Percentiles rank a stretch among this genome's conserved stretches.
phyloP scores from a whole-genome alignment of 2,113 vertebrate species.

The Eretmochelys imbricata region DNA sequence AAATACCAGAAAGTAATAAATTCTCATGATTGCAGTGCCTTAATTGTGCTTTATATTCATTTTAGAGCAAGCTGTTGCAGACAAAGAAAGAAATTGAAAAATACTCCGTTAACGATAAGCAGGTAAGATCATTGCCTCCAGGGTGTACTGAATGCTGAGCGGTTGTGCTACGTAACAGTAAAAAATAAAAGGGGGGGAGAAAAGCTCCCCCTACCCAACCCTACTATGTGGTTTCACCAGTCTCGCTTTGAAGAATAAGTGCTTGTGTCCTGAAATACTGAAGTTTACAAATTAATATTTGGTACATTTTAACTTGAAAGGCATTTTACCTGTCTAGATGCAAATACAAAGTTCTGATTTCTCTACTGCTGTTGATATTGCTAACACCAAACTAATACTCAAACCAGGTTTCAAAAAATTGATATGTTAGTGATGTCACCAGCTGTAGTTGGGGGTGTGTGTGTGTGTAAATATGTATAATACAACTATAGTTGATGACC shows the following conservation, averaged over 20 bases:
- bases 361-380: background rate
- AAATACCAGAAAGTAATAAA: background rate
- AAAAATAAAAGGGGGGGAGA: background rate
- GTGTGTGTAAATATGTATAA: background rate
- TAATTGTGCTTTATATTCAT: slow-evolving; percentile 11
- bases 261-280: background rate
- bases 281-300: background rate
- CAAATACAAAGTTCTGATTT: background rate
- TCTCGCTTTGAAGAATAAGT: background rate
- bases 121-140: slow-evolving; percentile 81
- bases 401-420: slow-evolving; percentile 2
- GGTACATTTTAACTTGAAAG: background rate
- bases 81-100: slow-evolving; percentile 97
- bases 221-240: background rate
- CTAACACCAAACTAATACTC: background rate
- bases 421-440: background rate
- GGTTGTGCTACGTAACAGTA: background rate
- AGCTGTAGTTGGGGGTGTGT: background rate
- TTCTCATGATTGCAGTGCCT: background rate
- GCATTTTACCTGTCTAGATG: background rate
- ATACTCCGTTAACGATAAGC: slow-evolving; percentile 94
- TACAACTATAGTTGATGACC: background rate
- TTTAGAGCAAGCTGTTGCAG: slow-evolving; percentile 91
- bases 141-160: background rate
- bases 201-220: background rate